Evolutionary conservation across 2,797 vertebrate species (phyloP), one percentile per base, ranked within the genome.

Genomic region (Triplophysa bombifrons): DNA sequence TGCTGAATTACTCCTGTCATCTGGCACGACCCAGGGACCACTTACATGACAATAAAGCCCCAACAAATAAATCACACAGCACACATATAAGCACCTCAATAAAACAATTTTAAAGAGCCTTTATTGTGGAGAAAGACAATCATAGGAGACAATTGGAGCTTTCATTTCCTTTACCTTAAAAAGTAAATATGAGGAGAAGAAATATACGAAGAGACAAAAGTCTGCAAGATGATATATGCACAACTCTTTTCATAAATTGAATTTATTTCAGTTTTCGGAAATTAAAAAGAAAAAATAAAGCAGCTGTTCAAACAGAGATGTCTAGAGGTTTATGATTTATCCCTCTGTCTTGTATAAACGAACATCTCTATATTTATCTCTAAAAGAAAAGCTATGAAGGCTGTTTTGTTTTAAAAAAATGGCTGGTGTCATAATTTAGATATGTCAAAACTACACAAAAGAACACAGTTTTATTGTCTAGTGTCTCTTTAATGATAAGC

Each of bases 1-100:
- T 60, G 38, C 46, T 76, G 34, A 68, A 30, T 76, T 76, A 64
- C 66, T 67, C 41, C 51, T 76, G 22, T 68, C 55, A 50, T 41
- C 53, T 48, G 65, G 65, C 44, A 70, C 51, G 20, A 79, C 30
- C 58, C 48, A 72, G 50, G 48, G 48, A n/a, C 30, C 69, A 27
- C 65, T 65, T 4, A 14, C 41, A 68, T 68, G 64, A 17, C 65
- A 60, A 30, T 16, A 22, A 48, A 12, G 27, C 38, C 7, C 2
- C 65, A 68, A 68, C 51, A 69, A 68, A 48, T 68, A 69, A 68
- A 50, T 68, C 41, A 58, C 25, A 27, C 5, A 4, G 41, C 63
- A n/a, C 9, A 44, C 50, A 44, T 60, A 56, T 67, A 76, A 76
- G 64, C 51, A 67, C 51, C 51, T 56, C 38, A n/a, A 30, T 76